phyloP scores from a whole-genome alignment of 1,140 invertebrate species.

The Cotesia glomerata region DNA sequence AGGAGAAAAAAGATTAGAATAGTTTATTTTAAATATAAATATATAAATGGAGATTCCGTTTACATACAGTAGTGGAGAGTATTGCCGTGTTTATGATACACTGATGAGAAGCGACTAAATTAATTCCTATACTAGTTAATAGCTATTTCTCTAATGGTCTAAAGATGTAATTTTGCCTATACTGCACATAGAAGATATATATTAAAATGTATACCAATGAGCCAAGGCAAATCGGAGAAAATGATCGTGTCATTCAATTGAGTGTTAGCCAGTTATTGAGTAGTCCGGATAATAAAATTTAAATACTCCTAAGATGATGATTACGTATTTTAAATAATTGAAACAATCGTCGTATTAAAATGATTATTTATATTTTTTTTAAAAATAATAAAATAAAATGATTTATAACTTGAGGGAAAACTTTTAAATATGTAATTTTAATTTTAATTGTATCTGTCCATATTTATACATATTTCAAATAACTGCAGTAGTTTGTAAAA shows the following conservation, averaged over 20 bases:
- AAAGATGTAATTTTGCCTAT: no score
- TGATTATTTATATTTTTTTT: neutral
- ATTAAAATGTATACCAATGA: no score
- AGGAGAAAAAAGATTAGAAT: neutral
- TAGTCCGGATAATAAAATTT: neutral
- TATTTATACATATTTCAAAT: no score
- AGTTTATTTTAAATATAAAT: neutral
- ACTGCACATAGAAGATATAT: no score
- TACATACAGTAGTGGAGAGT: neutral
- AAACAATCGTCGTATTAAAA: neutral
- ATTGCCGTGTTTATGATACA: slow-evolving; percentile 4
- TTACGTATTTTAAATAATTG: neutral
- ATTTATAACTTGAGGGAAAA: no score
- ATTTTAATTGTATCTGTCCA: no score
- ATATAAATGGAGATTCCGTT: slow-evolving; percentile 6
- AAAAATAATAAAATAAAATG: no score
- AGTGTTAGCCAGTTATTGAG: neutral
- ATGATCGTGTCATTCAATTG: neutral
- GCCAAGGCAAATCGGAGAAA: neutral
- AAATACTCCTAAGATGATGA: neutral
- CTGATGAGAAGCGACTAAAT: neutral
- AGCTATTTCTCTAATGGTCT: neutral
- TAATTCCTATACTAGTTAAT: neutral
- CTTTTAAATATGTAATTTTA: no score
- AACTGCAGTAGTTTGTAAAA: no score